Base-by-base conservation (phyloP, 2,888 invertebrate genomes). In the Melieria picta region DNA sequence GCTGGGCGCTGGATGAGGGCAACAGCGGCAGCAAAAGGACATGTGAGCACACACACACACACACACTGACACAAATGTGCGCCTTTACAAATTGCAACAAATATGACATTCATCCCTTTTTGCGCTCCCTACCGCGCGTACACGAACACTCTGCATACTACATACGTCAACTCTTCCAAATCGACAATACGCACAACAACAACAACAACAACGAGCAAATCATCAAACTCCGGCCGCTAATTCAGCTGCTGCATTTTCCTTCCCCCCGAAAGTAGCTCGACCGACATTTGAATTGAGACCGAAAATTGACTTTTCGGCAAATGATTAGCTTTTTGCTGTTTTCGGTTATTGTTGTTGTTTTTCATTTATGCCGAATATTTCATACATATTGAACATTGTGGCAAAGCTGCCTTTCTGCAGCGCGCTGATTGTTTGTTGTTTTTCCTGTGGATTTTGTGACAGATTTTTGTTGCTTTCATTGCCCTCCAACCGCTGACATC, bases 251-350 rank as follows among this genome's bases (percentile, higher is more conserved):
- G 30, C 45, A 47, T 55, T n/a, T 16, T 62, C 52, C 42, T 65
- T 65, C 64, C 60, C 69, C 71, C 62, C 71, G 55, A 72, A 73
- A 64, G 45, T 60, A 63, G 66, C 61, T 57, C 64, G 65, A 67
- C 75, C 69, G 68, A 71, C 52, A 62, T 62, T 75, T 55, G 72
- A 74, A 73, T 74, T 76, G 73, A 77, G 76, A 77, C 73, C 74
- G 60, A 77, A 82, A 78, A 78, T 80, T 82, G 81, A 83, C 82
- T 83, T 78, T 79, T 78, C 82, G 82, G 83, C 83, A 83, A 30
- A 84, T 83, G 82, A 84, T 84, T 83, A 83, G 82, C 81, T 82
- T 80, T 81, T 45, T 43, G 61, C 61, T n/a, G 42, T 43, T 61
- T 61, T 43, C 45, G 42, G 46, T 43, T 11, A 11, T 61, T 61